These are phyloP conservation scores for Hofmannophila pseudospretella DNA, from an alignment of 2,888 invertebrate genomes.

Conservation along the genomic window DNA sequence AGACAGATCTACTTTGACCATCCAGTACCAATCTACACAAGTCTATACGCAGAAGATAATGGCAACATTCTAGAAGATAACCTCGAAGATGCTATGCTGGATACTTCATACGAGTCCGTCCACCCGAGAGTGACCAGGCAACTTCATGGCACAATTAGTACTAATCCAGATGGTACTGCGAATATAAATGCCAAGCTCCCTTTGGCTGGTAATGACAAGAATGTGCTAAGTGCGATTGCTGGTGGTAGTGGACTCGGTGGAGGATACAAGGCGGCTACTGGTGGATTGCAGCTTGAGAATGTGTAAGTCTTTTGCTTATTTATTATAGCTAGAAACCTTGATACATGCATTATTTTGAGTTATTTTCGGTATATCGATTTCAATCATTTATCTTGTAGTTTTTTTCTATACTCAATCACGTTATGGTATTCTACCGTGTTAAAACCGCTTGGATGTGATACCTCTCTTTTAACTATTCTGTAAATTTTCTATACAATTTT, in stretches of 20 bases:
- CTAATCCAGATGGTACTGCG: slow-evolving; percentile 15
- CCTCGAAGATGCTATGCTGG: background rate
- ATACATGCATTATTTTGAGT: no score
- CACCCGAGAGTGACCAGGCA: background rate
- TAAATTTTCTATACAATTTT: no score
- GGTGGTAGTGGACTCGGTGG: background rate
- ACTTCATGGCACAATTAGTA: slow-evolving; percentile 8
- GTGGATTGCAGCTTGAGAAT: slow-evolving; percentile 30
- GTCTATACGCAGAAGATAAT: background rate
- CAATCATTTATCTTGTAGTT: no score
- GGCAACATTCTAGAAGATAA: slow-evolving; percentile 1
- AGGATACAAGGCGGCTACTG: slow-evolving; percentile 18
- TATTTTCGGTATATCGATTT: no score
- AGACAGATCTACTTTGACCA: background rate
- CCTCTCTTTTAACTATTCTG: no score
- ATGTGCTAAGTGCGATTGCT: slow-evolving; percentile 15
- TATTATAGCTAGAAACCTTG: slow-evolving; percentile 8
- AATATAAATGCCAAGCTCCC: slow-evolving; percentile 16
- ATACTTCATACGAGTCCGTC: background rate
- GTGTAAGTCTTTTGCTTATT: no score
- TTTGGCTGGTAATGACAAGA: slow-evolving; percentile 13
- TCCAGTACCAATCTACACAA: no score
- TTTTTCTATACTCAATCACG: no score
- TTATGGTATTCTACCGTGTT: no score
- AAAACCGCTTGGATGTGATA: no score